Conservation (phyloP, 2,888 invertebrate species). For the Aphelenchoides bicaudatus region DNA sequence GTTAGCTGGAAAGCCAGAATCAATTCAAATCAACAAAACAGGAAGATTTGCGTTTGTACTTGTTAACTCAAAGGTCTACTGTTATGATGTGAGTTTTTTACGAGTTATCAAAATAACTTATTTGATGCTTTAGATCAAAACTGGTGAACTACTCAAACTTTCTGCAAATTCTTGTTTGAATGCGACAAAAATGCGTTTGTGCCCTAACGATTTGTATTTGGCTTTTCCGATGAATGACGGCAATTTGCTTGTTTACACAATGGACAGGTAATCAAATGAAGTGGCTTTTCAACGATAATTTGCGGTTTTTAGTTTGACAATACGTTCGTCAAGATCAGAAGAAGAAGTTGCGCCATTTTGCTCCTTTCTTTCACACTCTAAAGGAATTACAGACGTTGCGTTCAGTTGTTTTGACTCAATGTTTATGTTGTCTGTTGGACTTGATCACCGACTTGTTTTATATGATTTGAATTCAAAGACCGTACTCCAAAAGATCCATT, state of each 20-base stretch:
- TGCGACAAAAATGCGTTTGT: neutral
- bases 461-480: neutral
- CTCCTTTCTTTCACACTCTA: neutral
- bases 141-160: neutral
- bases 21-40: no score
- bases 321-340: neutral
- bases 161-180: neutral
- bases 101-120: no score
- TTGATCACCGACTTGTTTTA: constrained; percentile 2
- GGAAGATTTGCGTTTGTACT: no score
- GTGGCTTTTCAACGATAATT: neutral
- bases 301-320: neutral
- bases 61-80: no score
- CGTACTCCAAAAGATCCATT: neutral
- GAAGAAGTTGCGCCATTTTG: neutral
- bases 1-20: no score
- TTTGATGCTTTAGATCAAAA: constrained; percentile 8
- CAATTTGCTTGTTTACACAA: neutral
- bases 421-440: neutral
- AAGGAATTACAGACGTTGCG: neutral
- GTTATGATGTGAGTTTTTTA: no score
- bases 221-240: constrained; percentile 2
- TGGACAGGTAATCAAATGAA: neutral
- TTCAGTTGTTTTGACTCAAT: constrained; percentile 2
- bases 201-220: constrained; percentile 6